These are phyloP conservation scores for Scolopax mira DNA, from an alignment of 2,113 vertebrate genomes.

Conservation along the genomic window DNA sequence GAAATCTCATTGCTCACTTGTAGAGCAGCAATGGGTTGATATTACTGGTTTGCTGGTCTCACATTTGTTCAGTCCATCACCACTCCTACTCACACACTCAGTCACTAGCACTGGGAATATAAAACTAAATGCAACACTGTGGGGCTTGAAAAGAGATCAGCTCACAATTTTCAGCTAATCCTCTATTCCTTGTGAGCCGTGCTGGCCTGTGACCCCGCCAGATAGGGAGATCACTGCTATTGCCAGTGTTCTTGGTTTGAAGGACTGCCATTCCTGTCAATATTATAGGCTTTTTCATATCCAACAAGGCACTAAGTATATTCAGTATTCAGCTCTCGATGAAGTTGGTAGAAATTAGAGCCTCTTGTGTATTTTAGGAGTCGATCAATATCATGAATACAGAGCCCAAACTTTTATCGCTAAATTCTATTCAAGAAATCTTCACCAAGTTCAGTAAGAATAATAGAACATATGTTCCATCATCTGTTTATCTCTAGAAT, in stretches of 20 bases:
- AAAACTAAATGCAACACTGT: neutral
- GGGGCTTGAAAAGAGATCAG: neutral
- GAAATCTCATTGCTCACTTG: neutral
- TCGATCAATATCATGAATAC: neutral
- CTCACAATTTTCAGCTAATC: slow-evolving; percentile 21
- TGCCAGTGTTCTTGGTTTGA: neutral
- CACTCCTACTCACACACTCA: neutral
- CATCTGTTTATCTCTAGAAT: neutral
- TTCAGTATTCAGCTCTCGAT: neutral
- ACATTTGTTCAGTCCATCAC: neutral
- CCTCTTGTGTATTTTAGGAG: neutral
- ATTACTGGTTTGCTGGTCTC: neutral
- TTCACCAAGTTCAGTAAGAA: neutral
- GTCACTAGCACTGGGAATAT: neutral
- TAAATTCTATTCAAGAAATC: neutral
- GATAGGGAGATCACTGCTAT: neutral
- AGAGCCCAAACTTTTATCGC: neutral
- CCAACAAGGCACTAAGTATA: neutral
- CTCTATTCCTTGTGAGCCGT: neutral
- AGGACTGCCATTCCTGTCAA: neutral
- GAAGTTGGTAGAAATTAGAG: neutral
- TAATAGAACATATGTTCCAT: neutral
- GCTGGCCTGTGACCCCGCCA: neutral
- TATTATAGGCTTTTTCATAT: neutral
- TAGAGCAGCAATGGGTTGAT: neutral